Conservation (phyloP, 2,113 vertebrate species). For the Chaetodon trifascialis region DNA sequence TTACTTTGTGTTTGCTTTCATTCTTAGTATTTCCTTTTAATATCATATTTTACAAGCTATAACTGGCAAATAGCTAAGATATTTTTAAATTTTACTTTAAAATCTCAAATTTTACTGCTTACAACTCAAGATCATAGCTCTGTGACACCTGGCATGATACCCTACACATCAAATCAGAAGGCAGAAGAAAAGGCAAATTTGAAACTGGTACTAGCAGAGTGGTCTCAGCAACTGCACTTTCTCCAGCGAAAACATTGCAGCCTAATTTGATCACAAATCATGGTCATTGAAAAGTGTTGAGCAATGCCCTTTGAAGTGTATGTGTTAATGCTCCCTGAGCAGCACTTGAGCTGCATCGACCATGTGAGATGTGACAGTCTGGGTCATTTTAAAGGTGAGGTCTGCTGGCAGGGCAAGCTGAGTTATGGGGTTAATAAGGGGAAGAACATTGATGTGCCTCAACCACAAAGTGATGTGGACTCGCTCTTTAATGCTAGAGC, state of each 20-base stretch:
- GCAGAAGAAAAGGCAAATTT: background rate
- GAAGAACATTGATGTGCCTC: slow-evolving; percentile 53
- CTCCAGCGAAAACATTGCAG: background rate
- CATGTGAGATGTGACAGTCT: slow-evolving; percentile 21
- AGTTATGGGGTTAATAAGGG: slow-evolving; percentile 79
- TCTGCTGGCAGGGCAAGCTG: slow-evolving; percentile 42
- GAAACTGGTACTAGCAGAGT: background rate
- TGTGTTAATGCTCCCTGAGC: slow-evolving; percentile 45
- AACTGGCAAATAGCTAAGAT: background rate
- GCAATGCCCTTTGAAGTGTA: background rate
- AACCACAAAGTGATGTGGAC: slow-evolving; percentile 51
- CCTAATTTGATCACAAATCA: slow-evolving; percentile 57
- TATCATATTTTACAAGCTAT: background rate
- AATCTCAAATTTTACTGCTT: no score
- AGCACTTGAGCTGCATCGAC: slow-evolving; percentile 61
- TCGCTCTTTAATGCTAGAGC: slow-evolving; percentile 51
- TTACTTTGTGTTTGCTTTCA: background rate
- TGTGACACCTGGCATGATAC: background rate
- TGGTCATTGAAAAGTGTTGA: background rate
- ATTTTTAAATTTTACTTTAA: no score
- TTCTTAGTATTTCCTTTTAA: background rate
- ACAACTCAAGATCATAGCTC: no score
- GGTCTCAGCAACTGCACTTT: background rate
- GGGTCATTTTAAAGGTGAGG: slow-evolving; percentile 62
- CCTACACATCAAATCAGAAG: background rate